phyloP scores from a whole-genome alignment of 2,888 invertebrate genomes.

The Rhingia campestris region DNA sequence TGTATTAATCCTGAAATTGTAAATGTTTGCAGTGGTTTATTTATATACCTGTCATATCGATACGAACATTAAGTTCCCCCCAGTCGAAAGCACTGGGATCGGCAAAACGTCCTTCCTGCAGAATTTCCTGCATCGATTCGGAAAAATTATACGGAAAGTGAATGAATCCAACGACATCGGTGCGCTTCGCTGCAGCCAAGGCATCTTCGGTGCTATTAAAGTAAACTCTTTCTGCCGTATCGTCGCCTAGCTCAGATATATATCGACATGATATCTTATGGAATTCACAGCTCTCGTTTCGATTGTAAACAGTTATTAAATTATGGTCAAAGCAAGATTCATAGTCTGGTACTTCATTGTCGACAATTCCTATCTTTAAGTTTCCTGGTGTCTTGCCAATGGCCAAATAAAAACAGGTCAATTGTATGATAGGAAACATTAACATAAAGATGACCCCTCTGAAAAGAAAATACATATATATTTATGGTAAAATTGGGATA shows the following conservation, averaged over 20 bases:
- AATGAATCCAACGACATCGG: slow-evolving; percentile 86
- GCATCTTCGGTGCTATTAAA: slow-evolving; percentile 85
- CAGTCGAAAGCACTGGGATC: slow-evolving; percentile 84
- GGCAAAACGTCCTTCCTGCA: slow-evolving; percentile 85
- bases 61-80: slow-evolving; percentile 87
- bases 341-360: slow-evolving; percentile 87
- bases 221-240: slow-evolving; percentile 84
- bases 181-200: slow-evolving; percentile 83
- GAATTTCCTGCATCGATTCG: slow-evolving; percentile 84
- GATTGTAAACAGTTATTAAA: slow-evolving; percentile 81
- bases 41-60: slow-evolving; percentile 89
- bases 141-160: slow-evolving; percentile 90
- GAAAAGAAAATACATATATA: slow-evolving; percentile 66
- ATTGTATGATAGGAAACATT: slow-evolving; percentile 91
- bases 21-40: slow-evolving; percentile 2
- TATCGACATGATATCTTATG: slow-evolving; percentile 86
- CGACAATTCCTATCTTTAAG: slow-evolving; percentile 90
- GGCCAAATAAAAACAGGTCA: slow-evolving; percentile 90
- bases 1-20: background rate
- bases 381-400: slow-evolving; percentile 90
- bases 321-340: slow-evolving; percentile 82
- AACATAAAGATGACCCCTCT: slow-evolving; percentile 92
- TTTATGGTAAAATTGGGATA: background rate
- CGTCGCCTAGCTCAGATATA: slow-evolving; percentile 85
- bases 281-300: slow-evolving; percentile 83